Evolutionary conservation across 2,888 invertebrate genomes (phyloP).

Genomic region (Drosophila multiciliata): DNA sequence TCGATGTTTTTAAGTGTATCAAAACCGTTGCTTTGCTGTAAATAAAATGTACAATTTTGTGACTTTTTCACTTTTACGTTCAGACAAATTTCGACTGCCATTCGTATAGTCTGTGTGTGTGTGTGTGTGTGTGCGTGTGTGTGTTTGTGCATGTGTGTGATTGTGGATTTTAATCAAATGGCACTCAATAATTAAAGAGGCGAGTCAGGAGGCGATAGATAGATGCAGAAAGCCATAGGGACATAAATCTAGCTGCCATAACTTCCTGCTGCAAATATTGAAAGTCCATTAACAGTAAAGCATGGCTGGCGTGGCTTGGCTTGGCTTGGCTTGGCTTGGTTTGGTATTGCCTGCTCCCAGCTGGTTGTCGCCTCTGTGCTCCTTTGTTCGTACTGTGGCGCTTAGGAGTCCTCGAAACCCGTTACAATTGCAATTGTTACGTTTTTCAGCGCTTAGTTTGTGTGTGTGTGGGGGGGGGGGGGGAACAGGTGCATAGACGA

Average conservation of each 20-base stretch:
- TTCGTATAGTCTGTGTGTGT: conserved; percentile 19
- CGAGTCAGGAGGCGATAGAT: conserved; percentile 23
- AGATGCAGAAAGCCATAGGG: conserved; percentile 42
- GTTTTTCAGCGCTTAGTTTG: conserved; percentile 29
- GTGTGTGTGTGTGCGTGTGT: not conserved
- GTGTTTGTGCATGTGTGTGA: conserved; percentile 1
- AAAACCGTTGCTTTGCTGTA: not conserved
- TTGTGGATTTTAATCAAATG: conserved; percentile 62
- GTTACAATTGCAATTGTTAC: conserved; percentile 40
- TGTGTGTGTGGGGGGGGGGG: not conserved
- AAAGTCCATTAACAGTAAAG: conserved; percentile 80
- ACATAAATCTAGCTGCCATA: conserved; percentile 77
- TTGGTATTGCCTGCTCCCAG: conserved; percentile 8
- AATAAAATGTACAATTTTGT: not conserved
- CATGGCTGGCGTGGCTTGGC: conserved; percentile 40
- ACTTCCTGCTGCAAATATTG: conserved; percentile 74
- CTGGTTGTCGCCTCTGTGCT: not conserved
- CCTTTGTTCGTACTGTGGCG: conserved; percentile 31
- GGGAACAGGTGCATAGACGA: conserved; percentile 40
- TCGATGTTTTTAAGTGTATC: conserved; percentile 4
- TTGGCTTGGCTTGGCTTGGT: not conserved
- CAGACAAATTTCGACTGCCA: conserved; percentile 52
- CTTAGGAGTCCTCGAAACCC: conserved; percentile 17
- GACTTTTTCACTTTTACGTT: conserved; percentile 51
- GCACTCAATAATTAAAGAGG: conserved; percentile 69